Conservation (phyloP, 2,113 vertebrate species). For the Danio rerio region GRCz12tu NC_133185.1:26651001-26651500, state of each 20-base stretch:
- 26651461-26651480: slow-evolving; percentile 81
- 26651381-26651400: slow-evolving; percentile 61
- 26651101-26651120: slow-evolving; percentile 61
- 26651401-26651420: slow-evolving; percentile 57
- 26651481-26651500: slow-evolving; percentile 76
- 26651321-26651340: slow-evolving; percentile 81
- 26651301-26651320: slow-evolving; percentile 75
- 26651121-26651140: slow-evolving; percentile 72
- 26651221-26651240: slow-evolving; percentile 77
- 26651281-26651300: slow-evolving; percentile 75
- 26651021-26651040: slow-evolving; percentile 73
- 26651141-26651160: slow-evolving; percentile 78
- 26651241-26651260: slow-evolving; percentile 78
- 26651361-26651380: slow-evolving; percentile 79
- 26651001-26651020: slow-evolving; percentile 76
- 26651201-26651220: slow-evolving; percentile 86
- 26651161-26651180: slow-evolving; percentile 86
- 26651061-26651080: slow-evolving; percentile 78
- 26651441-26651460: slow-evolving; percentile 43
- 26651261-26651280: slow-evolving; percentile 81
- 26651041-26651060: slow-evolving; percentile 73
- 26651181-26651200: slow-evolving; percentile 83
- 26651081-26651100: slow-evolving; percentile 79
- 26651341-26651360: slow-evolving; percentile 81
- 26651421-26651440: slow-evolving; percentile 37